Evolutionary conservation across 1,140 invertebrate species (phyloP).

Genomic region (Polyergus mexicanus): DNA sequence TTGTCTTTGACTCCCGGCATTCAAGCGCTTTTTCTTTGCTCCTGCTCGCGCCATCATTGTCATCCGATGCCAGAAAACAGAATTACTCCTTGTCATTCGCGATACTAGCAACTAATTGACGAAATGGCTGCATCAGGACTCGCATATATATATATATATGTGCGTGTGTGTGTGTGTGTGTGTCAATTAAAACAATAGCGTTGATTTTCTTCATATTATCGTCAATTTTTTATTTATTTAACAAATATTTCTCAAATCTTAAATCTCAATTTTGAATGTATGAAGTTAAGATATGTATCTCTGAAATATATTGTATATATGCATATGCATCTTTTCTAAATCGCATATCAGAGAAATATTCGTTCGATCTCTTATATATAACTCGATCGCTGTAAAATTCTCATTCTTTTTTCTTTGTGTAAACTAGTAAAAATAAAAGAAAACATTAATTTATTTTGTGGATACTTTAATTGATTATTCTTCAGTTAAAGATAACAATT

Average conservation of each 20-base stretch:
- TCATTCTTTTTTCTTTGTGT: background rate
- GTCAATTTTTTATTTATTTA: too few relatives aligned
- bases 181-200: too few relatives aligned
- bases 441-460: background rate
- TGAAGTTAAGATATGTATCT: slow-evolving; percentile 52
- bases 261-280: slow-evolving; percentile 37
- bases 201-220: too few relatives aligned
- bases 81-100: slow-evolving; percentile 39
- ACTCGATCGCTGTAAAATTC: background rate
- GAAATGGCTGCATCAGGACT: slow-evolving; percentile 12
- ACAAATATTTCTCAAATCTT: slow-evolving; percentile 27
- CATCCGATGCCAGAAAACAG: slow-evolving; percentile 12
- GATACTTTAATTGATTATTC: background rate
- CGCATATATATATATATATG: background rate
- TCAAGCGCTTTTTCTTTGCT: slow-evolving; percentile 26
- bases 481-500: background rate
- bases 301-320: slow-evolving; percentile 7
- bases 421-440: slow-evolving; percentile 1
- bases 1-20: slow-evolving; percentile 56
- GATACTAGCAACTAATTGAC: slow-evolving; percentile 61
- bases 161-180: too few relatives aligned
- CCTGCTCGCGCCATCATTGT: slow-evolving; percentile 27
- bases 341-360: background rate
- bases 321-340: slow-evolving; percentile 31
- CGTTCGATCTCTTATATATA: background rate